A percentile compares a stretch with the other conserved stretches of the same genome.
These are phyloP conservation scores for Emydoidea blandingii DNA, from an alignment of 2,797 vertebrate species.

Conservation along the genomic window DNA sequence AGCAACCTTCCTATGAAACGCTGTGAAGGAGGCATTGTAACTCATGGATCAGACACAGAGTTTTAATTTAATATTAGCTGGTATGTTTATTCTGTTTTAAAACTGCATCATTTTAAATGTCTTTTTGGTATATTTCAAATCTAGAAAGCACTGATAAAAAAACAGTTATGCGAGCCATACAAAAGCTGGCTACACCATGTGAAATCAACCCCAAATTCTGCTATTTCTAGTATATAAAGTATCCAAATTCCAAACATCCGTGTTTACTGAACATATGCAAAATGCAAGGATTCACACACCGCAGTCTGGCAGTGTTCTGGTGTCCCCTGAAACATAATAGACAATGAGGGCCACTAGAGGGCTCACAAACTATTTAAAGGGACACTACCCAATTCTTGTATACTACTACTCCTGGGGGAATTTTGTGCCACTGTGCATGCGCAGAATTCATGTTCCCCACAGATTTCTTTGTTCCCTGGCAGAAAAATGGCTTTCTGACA, in stretches of 20 bases:
- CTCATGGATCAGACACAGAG: background rate
- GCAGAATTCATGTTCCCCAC: too few relatives aligned
- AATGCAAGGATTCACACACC: background rate
- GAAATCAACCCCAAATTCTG: background rate
- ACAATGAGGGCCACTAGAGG: background rate
- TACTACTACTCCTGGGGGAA: background rate
- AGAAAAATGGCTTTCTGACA: too few relatives aligned
- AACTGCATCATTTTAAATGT: background rate
- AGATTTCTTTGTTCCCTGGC: too few relatives aligned
- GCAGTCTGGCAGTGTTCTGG: background rate
- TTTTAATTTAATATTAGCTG: background rate
- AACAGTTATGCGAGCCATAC: rapidly evolving
- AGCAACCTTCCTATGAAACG: background rate
- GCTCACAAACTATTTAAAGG: background rate
- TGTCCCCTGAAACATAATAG: background rate
- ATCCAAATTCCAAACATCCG: background rate
- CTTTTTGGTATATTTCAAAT: background rate
- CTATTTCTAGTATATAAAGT: background rate
- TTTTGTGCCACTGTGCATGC: too few relatives aligned
- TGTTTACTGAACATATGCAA: background rate
- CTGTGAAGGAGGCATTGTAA: background rate
- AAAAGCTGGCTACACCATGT: background rate
- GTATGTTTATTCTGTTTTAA: background rate
- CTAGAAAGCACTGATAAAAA: background rate
- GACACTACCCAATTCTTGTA: background rate